Base-by-base conservation (phyloP, 2,797 vertebrate species). In the Phataginus tricuspis region DNA sequence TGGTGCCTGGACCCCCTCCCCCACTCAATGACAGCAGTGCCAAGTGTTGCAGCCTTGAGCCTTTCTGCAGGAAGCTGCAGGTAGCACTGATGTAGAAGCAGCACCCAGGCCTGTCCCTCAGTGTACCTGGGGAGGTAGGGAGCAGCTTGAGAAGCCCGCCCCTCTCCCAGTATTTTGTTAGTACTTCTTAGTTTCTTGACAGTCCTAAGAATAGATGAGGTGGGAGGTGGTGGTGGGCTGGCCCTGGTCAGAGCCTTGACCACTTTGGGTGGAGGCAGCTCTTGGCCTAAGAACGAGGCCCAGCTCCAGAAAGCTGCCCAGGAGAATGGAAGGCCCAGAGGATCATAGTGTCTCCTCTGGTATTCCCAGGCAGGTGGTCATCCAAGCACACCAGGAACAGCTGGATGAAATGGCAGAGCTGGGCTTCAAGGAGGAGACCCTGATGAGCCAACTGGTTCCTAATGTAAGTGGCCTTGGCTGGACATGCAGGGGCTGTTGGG, bases 371-470 rank as follows among this genome's bases (percentile, higher is more conserved):
- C 98, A 98, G 97, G 95, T 97, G 95, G 90, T 99, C 61, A 98
- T 99, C 79, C 98, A 87, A 87, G 99, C 99, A 94, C 99, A 99
- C 69, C 98, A 42, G 97, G 98, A 99, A 97, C 99, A 99, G 96
- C 98, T 99, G 83, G 98, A 99, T 91, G 98, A 99, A 97, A 99
- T 99, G 99, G 98, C 99, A 18, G 97, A 97, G 84, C 96, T 99
- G 94, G 98, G 98, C 94, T 97, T 96, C 78, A 98, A 98, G 97
- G 99, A 99, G 57, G 98, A 99, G 95, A 98, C 94, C 5, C 98
- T 99, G 97, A 98, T 99, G 61, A 98, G 97, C 89, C 98, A 98
- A 90, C 98, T 99, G 90, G 97, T 98, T 92, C 97, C 98, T 77
- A 98, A 98, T 95, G 99, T 99, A 96, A 98, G 99, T 98, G 34